Conservation (phyloP, 2,113 vertebrate species). For the Pelecanus crispus region DNA sequence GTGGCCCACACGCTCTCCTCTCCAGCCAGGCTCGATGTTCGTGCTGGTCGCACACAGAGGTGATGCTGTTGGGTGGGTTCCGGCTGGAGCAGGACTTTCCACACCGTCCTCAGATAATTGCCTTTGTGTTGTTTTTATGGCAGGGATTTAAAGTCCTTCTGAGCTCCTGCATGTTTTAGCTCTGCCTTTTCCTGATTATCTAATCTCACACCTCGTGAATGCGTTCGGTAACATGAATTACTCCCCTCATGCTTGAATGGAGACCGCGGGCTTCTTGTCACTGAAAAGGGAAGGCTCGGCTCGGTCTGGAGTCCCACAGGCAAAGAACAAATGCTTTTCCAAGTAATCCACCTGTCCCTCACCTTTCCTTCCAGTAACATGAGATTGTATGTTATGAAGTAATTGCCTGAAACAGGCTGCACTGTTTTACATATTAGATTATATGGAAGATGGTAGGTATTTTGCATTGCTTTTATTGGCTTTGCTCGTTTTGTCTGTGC, state of each 20-base stretch:
- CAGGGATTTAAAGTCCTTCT: background rate
- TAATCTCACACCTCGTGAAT: background rate
- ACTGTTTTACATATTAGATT: background rate
- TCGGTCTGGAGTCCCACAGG: background rate
- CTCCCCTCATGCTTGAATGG: background rate
- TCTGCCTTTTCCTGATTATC: background rate
- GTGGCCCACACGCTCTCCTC: fast-evolving
- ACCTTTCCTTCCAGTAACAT: background rate
- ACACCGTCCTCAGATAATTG: background rate
- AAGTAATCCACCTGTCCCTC: background rate
- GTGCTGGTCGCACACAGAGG: fast-evolving
- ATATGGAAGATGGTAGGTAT: background rate
- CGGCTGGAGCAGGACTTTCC: background rate
- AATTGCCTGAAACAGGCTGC: background rate
- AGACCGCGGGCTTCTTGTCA: background rate
- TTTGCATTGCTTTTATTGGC: background rate
- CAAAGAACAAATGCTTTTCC: background rate
- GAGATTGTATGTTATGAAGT: background rate
- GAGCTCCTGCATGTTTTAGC: background rate
- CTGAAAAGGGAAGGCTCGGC: background rate
- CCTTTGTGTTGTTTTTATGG: background rate
- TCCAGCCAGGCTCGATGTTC: background rate
- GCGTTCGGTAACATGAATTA: background rate
- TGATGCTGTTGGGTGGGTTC: background rate
- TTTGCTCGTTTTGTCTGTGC: background rate